These are phyloP conservation scores for Phortica variegata DNA, from an alignment of 1,140 invertebrate genomes.

Conservation along the genomic window DNA sequence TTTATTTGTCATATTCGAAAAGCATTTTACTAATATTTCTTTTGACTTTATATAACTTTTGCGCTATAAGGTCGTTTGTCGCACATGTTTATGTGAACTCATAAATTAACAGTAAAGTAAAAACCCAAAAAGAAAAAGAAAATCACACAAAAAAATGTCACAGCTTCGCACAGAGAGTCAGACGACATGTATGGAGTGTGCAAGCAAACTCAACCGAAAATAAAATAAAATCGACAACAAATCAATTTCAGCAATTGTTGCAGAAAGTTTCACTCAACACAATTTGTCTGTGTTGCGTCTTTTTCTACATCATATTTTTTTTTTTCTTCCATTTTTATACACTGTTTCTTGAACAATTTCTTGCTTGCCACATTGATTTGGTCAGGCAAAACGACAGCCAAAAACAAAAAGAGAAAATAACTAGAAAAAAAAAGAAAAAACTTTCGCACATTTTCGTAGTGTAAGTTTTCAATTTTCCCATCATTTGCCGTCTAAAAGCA, in stretches of 20 bases:
- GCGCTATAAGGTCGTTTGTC: constrained; percentile 53
- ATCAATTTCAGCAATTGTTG: constrained; percentile 55
- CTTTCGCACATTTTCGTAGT: constrained; percentile 4
- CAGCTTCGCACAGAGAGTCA: constrained; percentile 10
- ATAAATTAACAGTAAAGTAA: no score
- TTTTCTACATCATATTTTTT: no score
- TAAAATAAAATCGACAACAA: constrained; percentile 49
- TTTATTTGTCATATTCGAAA: no score
- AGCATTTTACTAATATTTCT: no score
- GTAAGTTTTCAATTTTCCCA: constrained; percentile 47
- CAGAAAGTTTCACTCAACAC: constrained; percentile 28
- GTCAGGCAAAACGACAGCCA: neutral
- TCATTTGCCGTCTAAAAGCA: constrained; percentile 13
- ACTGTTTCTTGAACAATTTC: no score
- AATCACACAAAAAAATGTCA: constrained; percentile 8
- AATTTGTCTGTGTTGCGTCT: no score
- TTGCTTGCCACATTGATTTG: neutral
- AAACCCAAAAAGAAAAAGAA: constrained; percentile 51
- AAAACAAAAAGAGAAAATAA: neutral
- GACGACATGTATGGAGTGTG: no score
- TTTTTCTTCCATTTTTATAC: no score
- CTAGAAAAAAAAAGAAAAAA: neutral
- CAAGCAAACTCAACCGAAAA: neutral
- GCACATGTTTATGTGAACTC: constrained; percentile 52
- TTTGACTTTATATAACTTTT: constrained; percentile 12